Conservation (phyloP, 2,797 vertebrate species). For the Mus spretus region DNA sequence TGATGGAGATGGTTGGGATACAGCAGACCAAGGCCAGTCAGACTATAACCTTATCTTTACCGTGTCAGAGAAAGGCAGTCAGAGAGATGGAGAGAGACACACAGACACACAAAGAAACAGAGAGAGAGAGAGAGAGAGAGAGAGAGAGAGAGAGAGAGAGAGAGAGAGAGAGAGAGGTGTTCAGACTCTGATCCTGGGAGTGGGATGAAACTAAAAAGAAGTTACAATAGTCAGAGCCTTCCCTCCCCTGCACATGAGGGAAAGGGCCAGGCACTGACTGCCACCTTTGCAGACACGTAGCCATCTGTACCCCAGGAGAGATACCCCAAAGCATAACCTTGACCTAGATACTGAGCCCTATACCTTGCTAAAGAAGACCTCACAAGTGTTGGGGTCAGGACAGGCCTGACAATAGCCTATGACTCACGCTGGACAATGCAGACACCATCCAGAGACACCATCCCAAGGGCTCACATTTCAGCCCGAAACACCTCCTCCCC, state of each 20-base stretch:
- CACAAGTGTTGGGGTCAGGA: conserved; percentile 58
- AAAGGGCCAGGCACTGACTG: not conserved
- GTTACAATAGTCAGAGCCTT: not conserved
- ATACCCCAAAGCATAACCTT: conserved; percentile 64
- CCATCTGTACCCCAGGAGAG: not conserved
- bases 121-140: too few relatives aligned
- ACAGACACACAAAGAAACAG: not conserved
- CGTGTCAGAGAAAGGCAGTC: not conserved
- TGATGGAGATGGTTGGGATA: not conserved
- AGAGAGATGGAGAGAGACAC: not conserved
- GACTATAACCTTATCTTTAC: not conserved
- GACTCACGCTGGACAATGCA: conserved; percentile 75
- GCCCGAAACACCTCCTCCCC: conserved; percentile 47
- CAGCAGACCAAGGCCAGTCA: not conserved
- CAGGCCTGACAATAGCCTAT: conserved; percentile 77
- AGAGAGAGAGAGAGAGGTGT: too few relatives aligned
- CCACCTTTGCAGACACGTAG: not conserved
- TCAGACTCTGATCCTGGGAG: not conserved
- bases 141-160: too few relatives aligned
- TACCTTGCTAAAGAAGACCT: conserved; percentile 56
- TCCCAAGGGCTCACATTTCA: conserved; percentile 72
- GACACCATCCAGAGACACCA: conserved; percentile 59
- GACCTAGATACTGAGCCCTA: conserved; percentile 57
- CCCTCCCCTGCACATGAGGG: not conserved
- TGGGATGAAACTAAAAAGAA: not conserved